Base-by-base conservation (phyloP, 2,888 invertebrate genomes). In the Tribolium freemani region DNA sequence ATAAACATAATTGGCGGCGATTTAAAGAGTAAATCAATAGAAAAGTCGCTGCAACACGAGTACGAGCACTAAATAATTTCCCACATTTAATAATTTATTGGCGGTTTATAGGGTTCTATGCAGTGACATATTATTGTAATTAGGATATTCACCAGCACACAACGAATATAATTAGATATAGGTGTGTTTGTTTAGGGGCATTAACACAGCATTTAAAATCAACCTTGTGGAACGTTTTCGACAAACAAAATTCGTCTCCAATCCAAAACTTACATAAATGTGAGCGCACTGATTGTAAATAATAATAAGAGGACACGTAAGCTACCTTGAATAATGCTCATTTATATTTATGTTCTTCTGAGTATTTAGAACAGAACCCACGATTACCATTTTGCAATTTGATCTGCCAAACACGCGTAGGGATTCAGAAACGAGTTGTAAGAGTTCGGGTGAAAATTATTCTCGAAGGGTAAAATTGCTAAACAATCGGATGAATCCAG, bases 141-240 rank as follows among this genome's bases (percentile, higher is more conserved):
- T 64, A 53, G 64, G 51, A 53, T 60, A 48, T 60, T 60, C 30
- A 60, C 26, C 11, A 54, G 54, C 10, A 58, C 46, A 45, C 13
- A 58, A 46, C 56, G 56, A 20, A 66, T 57, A 74, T 68, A 72
- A 74, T 72, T 72, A 60, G 63, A 74, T 67, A 69, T 53, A 71
- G 50, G 53, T 73, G 64, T 46, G 74, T 51, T 63, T 53, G 45
- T 57, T 60, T 30, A 54, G 31, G 30, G 13, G 26, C 1, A 45
- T 58, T 20, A 58, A 50, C 50, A 9, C 6, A 50, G 38, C 63
- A 70, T 75, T 72, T 68, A 44, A 63, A 70, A 69, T 63, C 53
- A 46, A 50, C 54, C 70, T 64, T 69, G 64, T 68, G 69, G 72
- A 73, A 53, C 61, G 5, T 20, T 45, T 60, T 38, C 38, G n/a